phyloP scores from a whole-genome alignment of 2,888 invertebrate species.

The Drosophila testacea region DNA sequence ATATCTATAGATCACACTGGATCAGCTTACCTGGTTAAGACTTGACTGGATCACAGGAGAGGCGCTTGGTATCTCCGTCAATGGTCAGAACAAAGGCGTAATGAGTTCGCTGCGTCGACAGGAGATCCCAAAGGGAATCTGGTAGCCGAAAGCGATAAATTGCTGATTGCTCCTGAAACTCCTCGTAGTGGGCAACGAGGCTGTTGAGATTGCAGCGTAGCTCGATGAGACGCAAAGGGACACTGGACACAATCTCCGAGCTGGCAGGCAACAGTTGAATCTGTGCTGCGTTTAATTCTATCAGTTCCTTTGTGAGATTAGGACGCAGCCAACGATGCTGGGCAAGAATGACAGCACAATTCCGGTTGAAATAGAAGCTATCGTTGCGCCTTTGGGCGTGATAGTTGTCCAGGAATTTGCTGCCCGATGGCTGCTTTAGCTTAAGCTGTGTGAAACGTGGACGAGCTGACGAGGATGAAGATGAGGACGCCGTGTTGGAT shows the following conservation, averaged over 20 bases:
- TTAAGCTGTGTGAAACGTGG: conserved; percentile 82
- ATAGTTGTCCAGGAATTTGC: conserved; percentile 81
- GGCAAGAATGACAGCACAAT: conserved; percentile 82
- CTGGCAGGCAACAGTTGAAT: conserved; percentile 44
- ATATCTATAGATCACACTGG: not conserved
- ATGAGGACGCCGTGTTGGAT: not conserved
- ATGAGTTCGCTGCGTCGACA: conserved; percentile 65
- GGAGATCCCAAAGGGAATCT: conserved; percentile 61
- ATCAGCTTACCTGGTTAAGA: conserved; percentile 17
- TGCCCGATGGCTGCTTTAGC: conserved; percentile 45
- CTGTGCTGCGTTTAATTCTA: not conserved
- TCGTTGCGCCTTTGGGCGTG: conserved; percentile 83
- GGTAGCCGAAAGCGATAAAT: conserved; percentile 64
- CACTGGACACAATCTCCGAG: conserved; percentile 59
- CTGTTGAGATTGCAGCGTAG: conserved; percentile 80
- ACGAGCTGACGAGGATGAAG: conserved; percentile 24
- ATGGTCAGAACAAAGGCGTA: conserved; percentile 80
- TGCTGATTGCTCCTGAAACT: conserved; percentile 51
- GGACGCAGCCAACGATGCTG: conserved; percentile 83
- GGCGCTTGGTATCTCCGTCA: conserved; percentile 74
- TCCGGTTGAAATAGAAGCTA: conserved; percentile 83
- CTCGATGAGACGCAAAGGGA: conserved; percentile 79
- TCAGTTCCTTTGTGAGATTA: not conserved
- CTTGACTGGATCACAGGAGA: conserved; percentile 55
- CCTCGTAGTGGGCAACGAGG: conserved; percentile 79